Evolutionary conservation across 2,113 vertebrate genomes (phyloP).

Genomic region (Ancistrus triradiatus): DNA sequence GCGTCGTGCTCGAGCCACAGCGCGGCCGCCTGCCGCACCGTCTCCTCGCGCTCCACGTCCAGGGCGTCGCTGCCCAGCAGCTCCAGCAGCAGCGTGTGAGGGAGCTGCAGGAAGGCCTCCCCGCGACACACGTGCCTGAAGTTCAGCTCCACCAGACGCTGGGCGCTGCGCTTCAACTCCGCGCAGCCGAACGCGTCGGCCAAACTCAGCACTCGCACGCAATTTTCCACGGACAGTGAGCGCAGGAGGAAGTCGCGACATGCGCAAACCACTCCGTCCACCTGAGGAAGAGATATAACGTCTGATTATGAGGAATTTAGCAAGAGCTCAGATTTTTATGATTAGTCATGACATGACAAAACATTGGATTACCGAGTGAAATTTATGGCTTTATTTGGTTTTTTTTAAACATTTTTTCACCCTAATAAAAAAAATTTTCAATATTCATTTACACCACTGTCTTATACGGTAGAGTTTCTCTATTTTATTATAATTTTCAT

Average conservation of each 20-base stretch:
- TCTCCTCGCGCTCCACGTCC: constrained; percentile 98
- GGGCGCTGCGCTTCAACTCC: constrained; percentile 93
- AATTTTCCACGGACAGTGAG: constrained; percentile 96
- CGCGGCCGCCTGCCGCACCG: constrained; percentile 96
- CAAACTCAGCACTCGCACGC: constrained; percentile 91
- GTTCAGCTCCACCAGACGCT: constrained; percentile 98
- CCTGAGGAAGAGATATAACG: constrained; percentile 67
- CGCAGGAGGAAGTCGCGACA: constrained; percentile 74
- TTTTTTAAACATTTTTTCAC: too few species aligned
- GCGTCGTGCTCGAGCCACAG: constrained; percentile 97
- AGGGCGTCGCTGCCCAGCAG: constrained; percentile 97
- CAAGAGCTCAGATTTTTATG: too few species aligned
- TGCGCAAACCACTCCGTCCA: constrained; percentile 72
- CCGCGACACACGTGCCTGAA: constrained; percentile 91
- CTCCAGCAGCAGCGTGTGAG: constrained; percentile 92
- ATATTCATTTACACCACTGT: too few species aligned
- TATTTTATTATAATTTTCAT: too few species aligned
- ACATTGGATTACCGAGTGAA: too few species aligned
- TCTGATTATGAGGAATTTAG: not conserved
- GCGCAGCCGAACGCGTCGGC: constrained; percentile 94
- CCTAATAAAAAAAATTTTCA: too few species aligned
- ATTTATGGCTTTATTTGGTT: too few species aligned
- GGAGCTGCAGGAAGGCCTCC: constrained; percentile 94
- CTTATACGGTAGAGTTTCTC: too few species aligned
- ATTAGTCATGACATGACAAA: too few species aligned